Percentiles rank a stretch among this genome's conserved stretches.
phyloP scores from a whole-genome alignment of 2,797 vertebrate genomes.

The Trematomus bernacchii region DNA sequence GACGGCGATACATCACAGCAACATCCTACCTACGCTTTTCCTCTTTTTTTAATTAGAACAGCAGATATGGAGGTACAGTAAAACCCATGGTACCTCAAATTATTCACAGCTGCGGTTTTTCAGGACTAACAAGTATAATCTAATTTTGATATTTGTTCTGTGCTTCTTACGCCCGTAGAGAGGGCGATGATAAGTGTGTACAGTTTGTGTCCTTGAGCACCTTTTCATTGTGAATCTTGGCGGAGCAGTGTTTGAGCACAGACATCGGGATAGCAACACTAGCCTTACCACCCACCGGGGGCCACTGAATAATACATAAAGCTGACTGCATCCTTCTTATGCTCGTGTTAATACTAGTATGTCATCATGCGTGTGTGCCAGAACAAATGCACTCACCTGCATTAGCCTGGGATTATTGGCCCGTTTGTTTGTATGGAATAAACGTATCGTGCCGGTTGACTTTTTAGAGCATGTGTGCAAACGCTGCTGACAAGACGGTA shows the following conservation, averaged over 20 bases:
- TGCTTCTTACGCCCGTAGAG: conserved; percentile 5
- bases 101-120: conserved; percentile 1
- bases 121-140: neutral
- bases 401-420: conserved; percentile 23
- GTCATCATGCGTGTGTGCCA: neutral
- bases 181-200: conserved; percentile 6
- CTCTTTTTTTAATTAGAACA: conserved; percentile 59
- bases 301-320: conserved; percentile 79
- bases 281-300: conserved; percentile 68
- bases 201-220: conserved; percentile 48
- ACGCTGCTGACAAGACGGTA: conserved; percentile 58
- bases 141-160: conserved; percentile 10
- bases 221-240: conserved; percentile 49
- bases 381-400: conserved; percentile 40
- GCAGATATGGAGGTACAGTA: conserved; percentile 60
- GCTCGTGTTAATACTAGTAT: conserved; percentile 58
- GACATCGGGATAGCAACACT: conserved; percentile 63
- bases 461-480: conserved; percentile 47
- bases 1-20: conserved; percentile 66
- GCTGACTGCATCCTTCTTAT: conserved; percentile 57
- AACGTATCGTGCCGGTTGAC: conserved; percentile 38
- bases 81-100: conserved; percentile 20
- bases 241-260: conserved; percentile 51
- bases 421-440: conserved; percentile 54
- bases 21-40: conserved; percentile 42